phyloP scores from a whole-genome alignment of 2,113 vertebrate genomes.

The Nothoprocta perdicaria region DNA sequence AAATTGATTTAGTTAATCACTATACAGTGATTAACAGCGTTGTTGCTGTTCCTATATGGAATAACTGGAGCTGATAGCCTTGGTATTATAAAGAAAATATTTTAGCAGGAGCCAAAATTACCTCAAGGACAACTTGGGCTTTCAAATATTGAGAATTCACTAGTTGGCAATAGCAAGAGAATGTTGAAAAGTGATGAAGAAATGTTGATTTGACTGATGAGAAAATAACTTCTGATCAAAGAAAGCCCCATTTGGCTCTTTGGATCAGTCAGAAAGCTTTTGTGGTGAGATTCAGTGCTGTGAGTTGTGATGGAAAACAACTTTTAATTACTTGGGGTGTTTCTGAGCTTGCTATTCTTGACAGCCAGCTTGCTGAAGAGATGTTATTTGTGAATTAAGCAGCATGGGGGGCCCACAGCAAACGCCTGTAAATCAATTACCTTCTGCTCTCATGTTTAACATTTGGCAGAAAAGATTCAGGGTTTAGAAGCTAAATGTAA shows the following conservation, averaged over 20 bases:
- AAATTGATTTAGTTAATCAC: not conserved
- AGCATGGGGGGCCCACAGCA: not conserved
- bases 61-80: not conserved
- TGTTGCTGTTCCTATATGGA: not conserved
- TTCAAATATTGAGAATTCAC: not conserved
- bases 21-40: not conserved
- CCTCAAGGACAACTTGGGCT: not conserved
- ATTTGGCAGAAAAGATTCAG: not conserved
- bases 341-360: not conserved
- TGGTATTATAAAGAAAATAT: not conserved
- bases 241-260: not conserved
- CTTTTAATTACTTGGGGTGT: slow-evolving; percentile 5
- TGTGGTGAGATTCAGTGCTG: not conserved
- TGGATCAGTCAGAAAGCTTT: not conserved
- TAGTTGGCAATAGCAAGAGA: not conserved
- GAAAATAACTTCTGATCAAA: not conserved
- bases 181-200: not conserved
- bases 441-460: slow-evolving; percentile 24
- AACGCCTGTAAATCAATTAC: slow-evolving; percentile 12
- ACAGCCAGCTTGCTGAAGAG: not conserved
- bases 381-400: not conserved
- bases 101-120: not conserved
- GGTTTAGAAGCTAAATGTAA: not conserved
- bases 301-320: not conserved
- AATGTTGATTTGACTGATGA: not conserved